A percentile compares a stretch with the other conserved stretches of the same genome.
Conservation (phyloP, 2,797 vertebrate species). For the Pangasius krempfi region DNA sequence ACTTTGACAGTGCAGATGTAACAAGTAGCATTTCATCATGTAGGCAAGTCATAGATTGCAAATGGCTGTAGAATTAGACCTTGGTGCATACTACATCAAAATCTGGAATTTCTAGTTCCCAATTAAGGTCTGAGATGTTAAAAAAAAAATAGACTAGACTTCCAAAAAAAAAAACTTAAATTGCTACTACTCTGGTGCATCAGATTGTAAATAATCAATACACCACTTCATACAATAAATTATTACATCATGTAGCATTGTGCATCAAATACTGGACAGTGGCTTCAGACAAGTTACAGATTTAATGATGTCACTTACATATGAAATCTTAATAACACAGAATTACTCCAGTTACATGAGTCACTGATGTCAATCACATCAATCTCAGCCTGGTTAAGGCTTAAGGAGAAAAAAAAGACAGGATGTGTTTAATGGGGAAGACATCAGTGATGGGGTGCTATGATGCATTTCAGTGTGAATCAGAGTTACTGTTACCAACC, state of each 20-base stretch:
- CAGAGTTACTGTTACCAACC: not conserved
- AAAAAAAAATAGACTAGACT: not conserved
- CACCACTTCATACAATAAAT: not conserved
- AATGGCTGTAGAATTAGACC: not conserved
- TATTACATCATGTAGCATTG: not conserved
- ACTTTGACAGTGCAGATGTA: not conserved
- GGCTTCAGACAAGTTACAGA: not conserved
- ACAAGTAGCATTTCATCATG: not conserved
- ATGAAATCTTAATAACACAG: slow-evolving; percentile 11
- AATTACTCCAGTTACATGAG: not conserved
- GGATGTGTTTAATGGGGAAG: not conserved
- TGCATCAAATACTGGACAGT: not conserved
- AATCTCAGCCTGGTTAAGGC: not conserved
- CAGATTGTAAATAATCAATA: not conserved
- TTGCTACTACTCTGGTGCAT: not conserved
- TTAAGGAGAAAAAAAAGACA: not conserved
- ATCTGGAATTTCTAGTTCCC: not conserved
- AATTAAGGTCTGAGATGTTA: not conserved
- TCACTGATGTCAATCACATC: not conserved
- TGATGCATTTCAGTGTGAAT: not conserved
- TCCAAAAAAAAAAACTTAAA: not conserved
- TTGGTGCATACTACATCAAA: not conserved
- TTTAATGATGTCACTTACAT: not conserved
- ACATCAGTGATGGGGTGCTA: not conserved
- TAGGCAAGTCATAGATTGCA: not conserved